phyloP scores from a whole-genome alignment of 2,113 vertebrate genomes.

The Nematolebias whitei region DNA sequence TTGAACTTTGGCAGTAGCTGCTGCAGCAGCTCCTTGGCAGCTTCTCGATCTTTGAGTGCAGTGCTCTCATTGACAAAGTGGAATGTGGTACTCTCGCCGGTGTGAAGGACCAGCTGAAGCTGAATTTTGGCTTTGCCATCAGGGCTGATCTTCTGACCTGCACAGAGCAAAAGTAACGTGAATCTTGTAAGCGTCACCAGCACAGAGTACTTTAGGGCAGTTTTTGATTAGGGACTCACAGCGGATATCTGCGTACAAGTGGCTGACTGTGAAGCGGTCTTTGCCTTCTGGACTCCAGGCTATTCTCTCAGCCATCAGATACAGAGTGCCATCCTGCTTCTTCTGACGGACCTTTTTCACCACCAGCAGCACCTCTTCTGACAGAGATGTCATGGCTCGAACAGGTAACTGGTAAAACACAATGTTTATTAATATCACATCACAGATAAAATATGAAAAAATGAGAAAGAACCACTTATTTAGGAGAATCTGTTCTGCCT shows the following conservation, averaged over 20 bases:
- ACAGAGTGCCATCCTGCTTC: conserved; percentile 97
- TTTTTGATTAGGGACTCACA: conserved; percentile 83
- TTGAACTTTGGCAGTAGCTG: conserved; percentile 98
- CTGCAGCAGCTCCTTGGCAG: conserved; percentile 95
- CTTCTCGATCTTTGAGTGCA: conserved; percentile 93
- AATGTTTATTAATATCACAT: not conserved
- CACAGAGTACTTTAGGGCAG: not conserved
- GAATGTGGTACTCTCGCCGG: conserved; percentile 95
- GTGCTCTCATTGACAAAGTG: conserved; percentile 96
- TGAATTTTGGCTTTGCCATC: conserved; percentile 99
- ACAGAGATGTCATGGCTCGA: conserved; percentile 90
- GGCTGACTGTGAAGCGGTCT: conserved; percentile 96
- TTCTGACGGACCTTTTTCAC: conserved; percentile 96
- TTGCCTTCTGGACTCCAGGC: conserved; percentile 98
- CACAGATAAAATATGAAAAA: not conserved
- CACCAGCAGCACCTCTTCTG: conserved; percentile 96
- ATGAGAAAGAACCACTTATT: not conserved
- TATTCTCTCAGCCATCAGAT: conserved; percentile 96
- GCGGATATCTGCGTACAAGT: conserved; percentile 95
- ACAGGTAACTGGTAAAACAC: conserved; percentile 31
- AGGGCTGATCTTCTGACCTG: conserved; percentile 99
- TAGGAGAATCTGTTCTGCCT: not conserved
- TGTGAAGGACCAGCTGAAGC: conserved; percentile 94
- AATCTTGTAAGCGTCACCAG: not conserved
- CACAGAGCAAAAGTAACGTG: not conserved